Base-by-base conservation (phyloP, 2,113 vertebrate species). In the Silurus glanis region DNA sequence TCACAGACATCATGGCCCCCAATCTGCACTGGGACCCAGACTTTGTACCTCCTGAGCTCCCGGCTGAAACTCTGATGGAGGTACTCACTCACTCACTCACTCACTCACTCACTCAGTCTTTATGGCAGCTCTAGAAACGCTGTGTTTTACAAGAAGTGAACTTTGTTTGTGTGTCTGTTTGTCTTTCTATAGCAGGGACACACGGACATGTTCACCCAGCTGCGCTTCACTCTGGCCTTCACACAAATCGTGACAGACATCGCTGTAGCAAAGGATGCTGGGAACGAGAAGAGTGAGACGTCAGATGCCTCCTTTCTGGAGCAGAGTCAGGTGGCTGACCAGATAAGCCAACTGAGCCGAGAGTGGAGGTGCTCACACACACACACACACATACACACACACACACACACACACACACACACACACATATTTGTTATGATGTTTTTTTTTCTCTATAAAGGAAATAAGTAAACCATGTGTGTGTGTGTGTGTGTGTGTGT, bases 51-150 rank as follows among this genome's bases (percentile, higher is more conserved):
- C 98, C 97, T 0, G 97, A 97, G 87, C 89, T 99, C 10, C 97
- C 97, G 0, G 97, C 97, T 86, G 98, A 99, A 86, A 99, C 97
- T 0, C 95, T 99, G 7, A 98, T 99, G 98, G 98, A 99, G 96
- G 98, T 99, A 94, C 74, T 93, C 59, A 0, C 5, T 45, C 28
- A 9, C 37, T 37, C 37, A 37, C 37, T 37, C 37, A 37, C 37
- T 37, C 37, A 37, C 37, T 37, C 37, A 37, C 37, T 37, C 37
- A 37, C 37, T 37, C 37, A 37, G 37, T 37, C 37, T 37, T 37
- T 37, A 37, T 37, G 28, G 64, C 9, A 25, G 64, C 64, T 28
- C 23, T 67, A 12, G n/a, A 28, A 53, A 17, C 51, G 45, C 28
- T 37, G 74, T 25, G n/a, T 25, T 53, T 59, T 23, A 69, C 16